phyloP scores from a whole-genome alignment of 1,140 invertebrate genomes.

The Chymomyza costata region DNA sequence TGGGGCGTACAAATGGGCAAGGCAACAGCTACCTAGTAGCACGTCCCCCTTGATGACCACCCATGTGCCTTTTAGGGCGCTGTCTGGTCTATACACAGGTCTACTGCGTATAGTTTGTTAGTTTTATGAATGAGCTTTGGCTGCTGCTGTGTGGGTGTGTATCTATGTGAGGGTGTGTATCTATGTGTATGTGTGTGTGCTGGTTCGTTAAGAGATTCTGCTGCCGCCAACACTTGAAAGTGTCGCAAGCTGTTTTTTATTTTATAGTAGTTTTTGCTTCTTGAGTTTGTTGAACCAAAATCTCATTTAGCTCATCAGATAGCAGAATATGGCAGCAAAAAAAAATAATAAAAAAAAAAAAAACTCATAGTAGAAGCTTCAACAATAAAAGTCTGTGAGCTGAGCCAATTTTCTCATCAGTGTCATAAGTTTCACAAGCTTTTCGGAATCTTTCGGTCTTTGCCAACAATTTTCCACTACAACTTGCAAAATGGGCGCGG shows the following conservation, averaged over 20 bases:
- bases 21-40: no score
- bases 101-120: slow-evolving; percentile 32
- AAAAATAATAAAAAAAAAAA: no score
- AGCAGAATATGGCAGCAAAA: neutral
- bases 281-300: slow-evolving; percentile 66
- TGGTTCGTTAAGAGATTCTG: slow-evolving; percentile 45
- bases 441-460: no score
- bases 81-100: no score
- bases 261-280: slow-evolving; percentile 12
- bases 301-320: slow-evolving; percentile 18
- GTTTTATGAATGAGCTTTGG: slow-evolving; percentile 4
- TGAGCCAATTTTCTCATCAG: no score
- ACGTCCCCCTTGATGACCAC: no score
- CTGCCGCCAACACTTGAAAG: slow-evolving; percentile 51
- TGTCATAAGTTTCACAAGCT: no score
- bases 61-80: no score
- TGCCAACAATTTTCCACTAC: neutral
- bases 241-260: slow-evolving; percentile 49
- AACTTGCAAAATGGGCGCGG: neutral
- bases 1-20: no score
- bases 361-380: no score
- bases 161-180: neutral
- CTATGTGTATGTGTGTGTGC: slow-evolving; percentile 4
- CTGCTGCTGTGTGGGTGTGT: neutral
- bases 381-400: no score